phyloP scores from a whole-genome alignment of 1,140 invertebrate species.

The Aphis gossypii region DNA sequence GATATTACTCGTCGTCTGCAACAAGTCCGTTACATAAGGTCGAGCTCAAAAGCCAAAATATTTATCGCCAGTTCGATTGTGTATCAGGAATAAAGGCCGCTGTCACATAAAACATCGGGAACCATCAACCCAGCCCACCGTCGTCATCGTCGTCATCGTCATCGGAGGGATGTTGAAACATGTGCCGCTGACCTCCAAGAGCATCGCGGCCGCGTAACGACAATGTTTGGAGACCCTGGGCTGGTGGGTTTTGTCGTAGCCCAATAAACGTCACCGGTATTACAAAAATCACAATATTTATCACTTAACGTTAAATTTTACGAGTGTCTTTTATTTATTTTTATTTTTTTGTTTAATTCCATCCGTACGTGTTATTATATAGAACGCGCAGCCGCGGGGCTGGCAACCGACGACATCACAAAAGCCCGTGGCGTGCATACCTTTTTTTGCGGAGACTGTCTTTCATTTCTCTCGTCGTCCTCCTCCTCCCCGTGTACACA shows the following conservation, averaged over 20 bases:
- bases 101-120: conserved; percentile 38
- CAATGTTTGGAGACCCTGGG: conserved; percentile 13
- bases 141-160: neutral
- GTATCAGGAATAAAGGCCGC: neutral
- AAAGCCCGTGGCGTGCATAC: neutral
- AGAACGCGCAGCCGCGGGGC: neutral
- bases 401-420: neutral
- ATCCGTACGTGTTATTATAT: conserved; percentile 23
- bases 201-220: conserved; percentile 42
- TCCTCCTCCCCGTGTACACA: neutral
- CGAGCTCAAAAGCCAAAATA: conserved; percentile 50
- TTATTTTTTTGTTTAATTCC: conserved; percentile 44
- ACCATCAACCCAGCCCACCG: neutral
- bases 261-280: conserved; percentile 54
- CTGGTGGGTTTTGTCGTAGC: neutral
- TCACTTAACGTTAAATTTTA: conserved; percentile 56
- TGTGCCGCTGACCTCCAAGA: neutral
- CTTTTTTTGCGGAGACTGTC: neutral
- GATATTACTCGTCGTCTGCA: neutral
- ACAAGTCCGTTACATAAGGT: neutral
- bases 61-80: conserved; percentile 51
- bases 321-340: neutral
- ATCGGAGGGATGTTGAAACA: neutral
- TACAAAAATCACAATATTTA: conserved; percentile 56
- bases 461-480: neutral